A percentile compares a stretch with the other conserved stretches of the same genome.
These are phyloP conservation scores for Ciconia maguari DNA, from an alignment of 2,113 vertebrate genomes.

Conservation along the genomic window DNA sequence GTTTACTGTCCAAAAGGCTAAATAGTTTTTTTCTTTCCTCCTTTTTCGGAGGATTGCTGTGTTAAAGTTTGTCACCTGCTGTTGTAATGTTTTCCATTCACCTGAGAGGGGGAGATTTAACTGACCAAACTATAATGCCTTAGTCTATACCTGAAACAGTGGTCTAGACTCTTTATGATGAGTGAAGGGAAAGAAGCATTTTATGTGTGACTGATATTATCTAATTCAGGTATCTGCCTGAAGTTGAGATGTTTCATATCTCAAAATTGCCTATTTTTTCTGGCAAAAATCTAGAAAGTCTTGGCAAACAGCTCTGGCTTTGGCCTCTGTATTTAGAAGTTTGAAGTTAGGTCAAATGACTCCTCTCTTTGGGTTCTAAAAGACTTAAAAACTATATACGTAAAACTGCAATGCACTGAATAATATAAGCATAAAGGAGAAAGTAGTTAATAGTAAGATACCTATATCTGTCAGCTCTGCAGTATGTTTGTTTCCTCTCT, in stretches of 20 bases:
- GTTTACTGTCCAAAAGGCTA: neutral
- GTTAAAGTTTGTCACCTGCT: neutral
- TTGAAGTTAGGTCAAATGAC: neutral
- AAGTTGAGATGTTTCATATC: neutral
- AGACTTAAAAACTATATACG: neutral
- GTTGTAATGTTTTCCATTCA: neutral
- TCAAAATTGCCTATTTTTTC: neutral
- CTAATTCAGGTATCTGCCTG: neutral
- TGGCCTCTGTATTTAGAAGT: neutral
- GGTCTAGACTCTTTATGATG: neutral
- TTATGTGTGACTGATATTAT: neutral
- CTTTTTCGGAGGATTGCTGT: neutral
- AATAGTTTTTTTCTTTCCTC: neutral
- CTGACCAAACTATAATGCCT: neutral
- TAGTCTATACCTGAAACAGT: neutral
- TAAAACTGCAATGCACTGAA: neutral
- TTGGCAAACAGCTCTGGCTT: neutral
- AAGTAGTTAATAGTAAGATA: neutral
- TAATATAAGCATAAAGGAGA: neutral
- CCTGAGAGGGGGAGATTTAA: neutral
- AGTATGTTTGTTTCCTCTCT: neutral
- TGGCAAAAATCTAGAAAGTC: neutral
- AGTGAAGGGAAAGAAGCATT: neutral
- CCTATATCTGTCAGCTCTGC: neutral
- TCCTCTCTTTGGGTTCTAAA: neutral